Evolutionary conservation across 2,797 vertebrate species (phyloP), one percentile per base, ranked within the genome.

Genomic region (Notoglanidium macrostoma): DNA sequence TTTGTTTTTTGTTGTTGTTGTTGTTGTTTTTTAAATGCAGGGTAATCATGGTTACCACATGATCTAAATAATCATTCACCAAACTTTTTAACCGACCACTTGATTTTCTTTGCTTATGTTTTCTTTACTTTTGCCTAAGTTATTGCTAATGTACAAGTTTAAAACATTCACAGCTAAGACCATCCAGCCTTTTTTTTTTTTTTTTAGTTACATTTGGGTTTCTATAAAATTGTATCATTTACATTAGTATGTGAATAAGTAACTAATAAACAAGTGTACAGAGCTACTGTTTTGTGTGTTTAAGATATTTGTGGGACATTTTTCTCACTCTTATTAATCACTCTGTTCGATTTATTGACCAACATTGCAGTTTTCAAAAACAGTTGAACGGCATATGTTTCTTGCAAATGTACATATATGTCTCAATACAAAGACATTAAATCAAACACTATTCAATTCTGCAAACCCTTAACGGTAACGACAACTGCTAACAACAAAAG

Each of bases 221-320:
- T 78, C 74, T 74, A 81, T 51, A 80, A 61, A 85, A 51, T 51
- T 63, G 68, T 65, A 88, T 76, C 59, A 82, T 86, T 86, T 79
- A 84, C 72, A 86, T 88, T 78, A 65, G 59, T 88, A 86, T 86
- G 84, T 86, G 72, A 88, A 83, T 85, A 82, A 85, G 55, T 65
- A 85, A 77, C 65, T 65, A 87, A 87, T 88, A 88, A 86, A 86
- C 81, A 73, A 73, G 59, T 82, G 84, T 63, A 88, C 81, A 83
- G 81, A 68, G 81, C 46, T 5, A 32, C 7, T 15, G n/a, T 49
- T 82, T 46, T 81, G 59, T 65, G n/a, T 68, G 21, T 81, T 21
- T 5, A 32, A 83, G 51, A 32, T 32, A 6, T 87, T 29, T 40
- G 10, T 10, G 76, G 32, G 54, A 40, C 76, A 57, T 0, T 79